Evolutionary conservation across 2,113 vertebrate genomes (phyloP).

Genomic region (Callocephalon fimbriatum): DNA sequence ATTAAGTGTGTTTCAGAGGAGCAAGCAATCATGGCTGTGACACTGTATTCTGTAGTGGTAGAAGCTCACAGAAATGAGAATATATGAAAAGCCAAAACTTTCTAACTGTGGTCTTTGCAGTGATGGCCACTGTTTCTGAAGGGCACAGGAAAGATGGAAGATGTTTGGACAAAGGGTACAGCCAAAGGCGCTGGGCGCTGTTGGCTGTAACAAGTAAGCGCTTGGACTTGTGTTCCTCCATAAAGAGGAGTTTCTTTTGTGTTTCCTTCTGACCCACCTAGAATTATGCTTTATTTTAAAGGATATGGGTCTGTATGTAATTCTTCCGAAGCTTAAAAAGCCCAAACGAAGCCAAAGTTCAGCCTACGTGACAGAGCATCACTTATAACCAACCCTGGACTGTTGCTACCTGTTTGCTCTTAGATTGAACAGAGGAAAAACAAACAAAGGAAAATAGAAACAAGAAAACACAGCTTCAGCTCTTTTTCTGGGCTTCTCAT

Average conservation of each 20-base stretch:
- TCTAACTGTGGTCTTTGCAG: neutral
- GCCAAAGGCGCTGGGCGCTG: neutral
- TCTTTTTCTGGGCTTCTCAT: neutral
- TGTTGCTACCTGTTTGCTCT: neutral
- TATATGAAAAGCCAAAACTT: no score
- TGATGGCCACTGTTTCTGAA: neutral
- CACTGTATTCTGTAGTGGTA: rapidly evolving
- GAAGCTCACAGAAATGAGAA: neutral
- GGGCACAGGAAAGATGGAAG: neutral
- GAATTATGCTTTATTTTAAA: neutral
- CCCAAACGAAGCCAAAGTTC: neutral
- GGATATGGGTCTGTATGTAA: neutral
- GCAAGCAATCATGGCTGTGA: rapidly evolving
- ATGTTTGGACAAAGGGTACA: neutral
- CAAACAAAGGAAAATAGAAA: neutral
- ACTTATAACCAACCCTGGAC: rapidly evolving
- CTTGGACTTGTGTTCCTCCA: neutral
- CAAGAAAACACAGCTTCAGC: neutral
- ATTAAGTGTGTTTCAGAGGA: neutral
- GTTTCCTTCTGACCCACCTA: neutral
- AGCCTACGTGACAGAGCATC: rapidly evolving
- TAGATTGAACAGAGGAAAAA: rapidly evolving
- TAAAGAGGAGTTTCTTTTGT: neutral
- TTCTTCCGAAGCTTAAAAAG: neutral
- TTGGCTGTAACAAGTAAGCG: neutral